Evolutionary conservation across 2,797 vertebrate genomes (phyloP).

Genomic region (Phataginus tetradactyla): DNA sequence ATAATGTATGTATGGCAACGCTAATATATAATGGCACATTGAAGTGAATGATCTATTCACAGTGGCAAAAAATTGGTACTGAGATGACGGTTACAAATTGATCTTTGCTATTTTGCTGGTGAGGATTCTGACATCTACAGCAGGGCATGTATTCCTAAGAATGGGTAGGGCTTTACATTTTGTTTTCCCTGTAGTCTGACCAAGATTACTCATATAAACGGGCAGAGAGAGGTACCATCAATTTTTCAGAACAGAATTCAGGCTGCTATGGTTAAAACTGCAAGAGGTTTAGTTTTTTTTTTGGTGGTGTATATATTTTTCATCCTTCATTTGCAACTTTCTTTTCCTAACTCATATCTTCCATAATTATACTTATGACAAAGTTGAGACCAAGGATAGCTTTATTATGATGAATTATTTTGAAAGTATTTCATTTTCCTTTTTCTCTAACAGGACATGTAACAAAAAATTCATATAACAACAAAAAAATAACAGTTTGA

Average conservation of each 20-base stretch:
- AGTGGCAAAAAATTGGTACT: background rate
- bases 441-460: background rate
- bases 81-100: background rate
- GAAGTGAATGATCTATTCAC: background rate
- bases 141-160: background rate
- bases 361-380: background rate
- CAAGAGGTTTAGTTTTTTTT: background rate
- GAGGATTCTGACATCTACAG: background rate
- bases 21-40: background rate
- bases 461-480: background rate
- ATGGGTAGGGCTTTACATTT: background rate
- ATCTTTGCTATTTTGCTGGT: background rate
- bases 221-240: background rate
- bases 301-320: background rate
- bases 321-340: background rate
- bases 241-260: background rate
- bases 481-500: background rate
- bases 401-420: conserved; percentile 33
- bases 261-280: background rate
- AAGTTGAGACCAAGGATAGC: background rate
- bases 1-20: background rate
- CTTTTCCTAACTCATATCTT: conserved; percentile 2
- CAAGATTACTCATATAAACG: background rate
- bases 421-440: conserved; percentile 12
- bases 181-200: background rate